A percentile compares a stretch with the other conserved stretches of the same genome.
Evolutionary conservation across 2,888 invertebrate species (phyloP).

Genomic region (Patella pellucida): DNA sequence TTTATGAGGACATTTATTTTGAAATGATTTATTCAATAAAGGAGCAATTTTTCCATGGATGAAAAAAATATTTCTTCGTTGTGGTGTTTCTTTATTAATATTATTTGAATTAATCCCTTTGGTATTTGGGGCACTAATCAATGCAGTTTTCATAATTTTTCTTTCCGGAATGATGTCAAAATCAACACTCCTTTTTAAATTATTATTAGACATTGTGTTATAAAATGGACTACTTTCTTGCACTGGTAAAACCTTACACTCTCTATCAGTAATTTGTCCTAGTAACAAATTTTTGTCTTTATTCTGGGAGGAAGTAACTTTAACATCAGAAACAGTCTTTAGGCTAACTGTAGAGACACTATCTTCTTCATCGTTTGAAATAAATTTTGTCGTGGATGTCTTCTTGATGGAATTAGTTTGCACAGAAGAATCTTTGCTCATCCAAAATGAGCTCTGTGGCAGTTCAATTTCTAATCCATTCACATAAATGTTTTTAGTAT

Average conservation of each 20-base stretch:
- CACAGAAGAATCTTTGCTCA: too few species aligned
- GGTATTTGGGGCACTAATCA: too few species aligned
- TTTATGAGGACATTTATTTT: slow-evolving; percentile 27
- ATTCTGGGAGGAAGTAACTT: too few species aligned
- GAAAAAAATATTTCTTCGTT: neutral
- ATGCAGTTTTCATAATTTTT: neutral
- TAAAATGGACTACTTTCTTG: slow-evolving; percentile 1
- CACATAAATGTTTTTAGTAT: neutral
- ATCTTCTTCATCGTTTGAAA: too few species aligned
- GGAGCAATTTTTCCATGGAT: slow-evolving; percentile 19
- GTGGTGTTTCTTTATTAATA: too few species aligned
- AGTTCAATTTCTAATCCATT: neutral
- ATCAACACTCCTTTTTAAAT: neutral
- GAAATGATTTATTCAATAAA: slow-evolving; percentile 20
- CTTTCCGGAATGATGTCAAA: neutral
- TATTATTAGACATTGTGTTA: neutral
- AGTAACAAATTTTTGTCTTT: too few species aligned
- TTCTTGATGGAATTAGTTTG: too few species aligned
- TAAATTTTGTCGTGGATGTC: too few species aligned
- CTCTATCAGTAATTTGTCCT: too few species aligned
- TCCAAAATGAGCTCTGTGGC: neutral
- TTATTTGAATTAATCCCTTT: too few species aligned
- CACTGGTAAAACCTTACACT: neutral
- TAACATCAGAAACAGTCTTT: too few species aligned
- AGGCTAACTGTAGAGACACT: too few species aligned